These are phyloP conservation scores for Morpho deidamia DNA, from an alignment of 2,888 invertebrate species.

Conservation along the genomic window DNA sequence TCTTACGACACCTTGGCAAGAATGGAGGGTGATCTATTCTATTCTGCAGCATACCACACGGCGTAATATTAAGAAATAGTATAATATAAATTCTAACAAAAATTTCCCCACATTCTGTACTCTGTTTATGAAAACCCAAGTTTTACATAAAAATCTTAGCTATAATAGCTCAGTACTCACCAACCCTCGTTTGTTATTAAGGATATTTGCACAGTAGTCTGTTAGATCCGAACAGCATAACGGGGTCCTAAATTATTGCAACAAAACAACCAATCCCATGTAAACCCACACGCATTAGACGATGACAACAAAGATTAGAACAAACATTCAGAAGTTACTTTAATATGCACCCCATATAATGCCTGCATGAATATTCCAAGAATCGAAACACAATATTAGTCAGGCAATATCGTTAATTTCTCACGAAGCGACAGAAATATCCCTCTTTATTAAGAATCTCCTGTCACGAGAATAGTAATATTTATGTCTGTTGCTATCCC, in stretches of 20 bases:
- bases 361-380: conserved; percentile 27
- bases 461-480: conserved; percentile 25
- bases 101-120: too few species aligned
- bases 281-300: conserved; percentile 15
- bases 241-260: not conserved
- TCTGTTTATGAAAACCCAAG: conserved; percentile 2
- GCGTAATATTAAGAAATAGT: too few species aligned
- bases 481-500: conserved; percentile 19
- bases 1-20: too few species aligned
- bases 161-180: too few species aligned
- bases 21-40: too few species aligned
- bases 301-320: conserved; percentile 21
- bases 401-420: conserved; percentile 28
- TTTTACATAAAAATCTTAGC: too few species aligned
- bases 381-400: conserved; percentile 21
- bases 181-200: too few species aligned
- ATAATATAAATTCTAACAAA: too few species aligned
- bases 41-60: too few species aligned
- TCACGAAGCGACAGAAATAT: conserved; percentile 20
- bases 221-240: too few species aligned
- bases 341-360: conserved; percentile 27
- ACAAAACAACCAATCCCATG: conserved; percentile 12
- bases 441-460: conserved; percentile 27
- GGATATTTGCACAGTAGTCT: too few species aligned
- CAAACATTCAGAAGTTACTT: conserved; percentile 12